These are phyloP conservation scores for Heliothis virescens DNA, from an alignment of 1,140 invertebrate genomes.

Conservation along the genomic window DNA sequence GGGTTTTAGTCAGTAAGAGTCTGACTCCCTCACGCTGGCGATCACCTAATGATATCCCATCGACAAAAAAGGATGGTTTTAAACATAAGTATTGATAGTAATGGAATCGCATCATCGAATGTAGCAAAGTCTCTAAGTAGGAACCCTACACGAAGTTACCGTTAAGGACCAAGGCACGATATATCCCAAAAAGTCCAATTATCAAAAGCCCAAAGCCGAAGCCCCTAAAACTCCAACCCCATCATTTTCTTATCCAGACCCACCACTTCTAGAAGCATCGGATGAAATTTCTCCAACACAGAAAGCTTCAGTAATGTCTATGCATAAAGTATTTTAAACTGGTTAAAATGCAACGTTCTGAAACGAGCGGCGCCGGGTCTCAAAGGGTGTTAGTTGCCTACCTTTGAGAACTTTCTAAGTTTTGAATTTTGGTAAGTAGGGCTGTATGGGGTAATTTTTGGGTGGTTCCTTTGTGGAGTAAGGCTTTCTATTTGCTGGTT, in stretches of 20 bases:
- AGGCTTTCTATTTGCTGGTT: too few species aligned
- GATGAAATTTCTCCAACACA: slow-evolving; percentile 78
- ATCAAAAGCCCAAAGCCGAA: too few species aligned
- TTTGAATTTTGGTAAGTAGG: background rate
- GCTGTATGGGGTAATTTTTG: background rate
- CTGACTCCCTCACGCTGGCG: too few species aligned
- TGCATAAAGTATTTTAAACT: slow-evolving; percentile 86
- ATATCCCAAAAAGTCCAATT: too few species aligned
- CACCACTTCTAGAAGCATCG: slow-evolving; percentile 51
- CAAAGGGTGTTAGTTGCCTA: slow-evolving; percentile 73
- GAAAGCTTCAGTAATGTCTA: slow-evolving; percentile 81
- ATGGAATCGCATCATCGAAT: too few species aligned
- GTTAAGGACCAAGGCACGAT: too few species aligned
- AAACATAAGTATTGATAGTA: too few species aligned
- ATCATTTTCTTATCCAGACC: slow-evolving; percentile 30
- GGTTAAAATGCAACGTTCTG: slow-evolving; percentile 83
- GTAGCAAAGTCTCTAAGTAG: too few species aligned
- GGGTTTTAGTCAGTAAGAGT: too few species aligned
- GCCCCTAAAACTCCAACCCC: background rate
- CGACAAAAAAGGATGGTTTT: too few species aligned
- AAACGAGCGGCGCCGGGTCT: slow-evolving; percentile 56
- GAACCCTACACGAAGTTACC: too few species aligned
- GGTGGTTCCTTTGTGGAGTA: background rate
- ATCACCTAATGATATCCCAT: too few species aligned
- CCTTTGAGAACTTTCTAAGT: slow-evolving; percentile 45